Base-by-base conservation (phyloP, 1,140 invertebrate genomes). In the Camponotus floridanus region DNA sequence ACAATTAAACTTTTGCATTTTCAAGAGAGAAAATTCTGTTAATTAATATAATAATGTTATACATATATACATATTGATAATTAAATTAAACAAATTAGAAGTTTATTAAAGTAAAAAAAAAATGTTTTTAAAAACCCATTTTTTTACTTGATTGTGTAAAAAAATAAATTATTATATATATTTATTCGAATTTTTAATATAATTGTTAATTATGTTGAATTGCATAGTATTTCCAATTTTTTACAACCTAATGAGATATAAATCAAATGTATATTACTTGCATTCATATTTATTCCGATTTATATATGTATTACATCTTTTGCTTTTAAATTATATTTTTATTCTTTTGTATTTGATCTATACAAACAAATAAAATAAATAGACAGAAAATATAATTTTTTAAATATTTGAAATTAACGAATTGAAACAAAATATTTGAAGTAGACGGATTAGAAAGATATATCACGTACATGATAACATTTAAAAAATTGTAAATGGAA, bases 401-500 rank as follows among this genome's bases (percentile, higher is more conserved):
- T 59, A 1, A 21, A 59, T 59, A 59, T n/a, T 59, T 59, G 3
- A 59, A 21, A 59, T 59, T 9, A 4, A 7, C 8, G n/a, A 62
- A 42, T 76, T 5, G 11, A 78, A 67, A 51, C 9, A 64, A 18
- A 18, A 65, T 78, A 48, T n/a, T 65, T 64, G 45, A 65, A 45
- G 48, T 45, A 64, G 11, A 9, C 8, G 0, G 1, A 67, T 67
- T 26, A 26, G 7, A 26, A 39, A 68, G n/a, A 68, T 15, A 51
- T 39, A n/a, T 31, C 4, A 15, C 5, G 11, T 15, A 39, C 18
- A 5, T 18, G 4, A 45, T 55, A 51, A 51, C 15, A 15, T 51
- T 51, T 51, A 4, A 21, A 81, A 71, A 73, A 45, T 71, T n/a
- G 39, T 59, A 81, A 81, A 21, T 65, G 59, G 42, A 7, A 7